Base-by-base conservation (phyloP, 2,113 vertebrate genomes). In the Natator depressus region DNA sequence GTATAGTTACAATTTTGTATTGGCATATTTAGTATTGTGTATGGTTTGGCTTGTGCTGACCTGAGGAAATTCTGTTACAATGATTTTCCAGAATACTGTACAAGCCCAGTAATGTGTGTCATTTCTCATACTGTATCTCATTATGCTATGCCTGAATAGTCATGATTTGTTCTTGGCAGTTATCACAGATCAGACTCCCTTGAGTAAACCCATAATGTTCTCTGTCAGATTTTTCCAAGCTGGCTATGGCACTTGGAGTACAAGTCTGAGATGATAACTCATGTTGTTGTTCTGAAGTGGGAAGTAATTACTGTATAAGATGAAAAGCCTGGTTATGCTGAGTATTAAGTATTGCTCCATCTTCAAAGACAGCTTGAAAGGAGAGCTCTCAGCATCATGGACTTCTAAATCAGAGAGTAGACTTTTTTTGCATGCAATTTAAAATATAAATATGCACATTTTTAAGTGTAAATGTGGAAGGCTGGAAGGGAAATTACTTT, bases 231-330 rank as follows among this genome's bases (percentile, higher is more conserved):
- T 96, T 94, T 89, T 96, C 80, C 50, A 25, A 93, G 88, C 85
- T 93, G 88, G 50, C 82, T n/a, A 1, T 93, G 78, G 83, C 10
- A 83, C 62, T 96, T 89, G 85, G 65, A 95, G 76, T 83, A 82
- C 76, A 95, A 95, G 86, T 84, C 27, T 88, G 79, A 91, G 80
- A 90, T 94, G 78, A 97, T 97, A 94, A 96, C 96, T 98, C 49
- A 54, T 96, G 94, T 89, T 97, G 46, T 96, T 80, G 78, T 90
- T 97, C 69, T 96, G 89, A 98, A 98, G 96, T 96, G 94, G 96
- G 94, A 97, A 95, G 90, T 97, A 97, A 96, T 98, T 98, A 96
- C 88, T 88, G 88, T 93, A 31, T 88, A 89, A 95, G 84, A 97
- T 94, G 91, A 94, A 98, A 96, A 96, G 94, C 91, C 90, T 96